These are phyloP conservation scores for Halocaridina rubra DNA, from an alignment of 2,888 invertebrate genomes.

Conservation along the genomic window DNA sequence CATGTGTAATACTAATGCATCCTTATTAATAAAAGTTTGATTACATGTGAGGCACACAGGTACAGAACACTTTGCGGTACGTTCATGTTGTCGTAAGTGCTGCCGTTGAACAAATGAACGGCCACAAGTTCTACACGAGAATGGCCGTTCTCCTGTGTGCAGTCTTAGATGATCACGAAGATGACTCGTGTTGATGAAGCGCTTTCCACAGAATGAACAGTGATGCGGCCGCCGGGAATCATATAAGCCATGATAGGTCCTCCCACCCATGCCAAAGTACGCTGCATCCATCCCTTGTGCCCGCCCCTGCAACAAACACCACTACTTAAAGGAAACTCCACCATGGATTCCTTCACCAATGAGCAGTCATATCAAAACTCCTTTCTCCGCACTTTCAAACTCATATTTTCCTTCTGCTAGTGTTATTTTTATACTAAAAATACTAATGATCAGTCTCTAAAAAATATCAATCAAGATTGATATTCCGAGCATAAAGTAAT, in stretches of 20 bases:
- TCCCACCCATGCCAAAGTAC: constrained; percentile 30
- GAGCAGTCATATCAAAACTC: no score
- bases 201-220: constrained; percentile 53
- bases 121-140: constrained; percentile 56
- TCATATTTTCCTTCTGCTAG: no score
- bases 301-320: constrained; percentile 64
- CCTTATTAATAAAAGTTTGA: constrained; percentile 41
- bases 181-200: constrained; percentile 55
- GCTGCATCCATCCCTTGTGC: constrained; percentile 49
- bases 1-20: constrained; percentile 43
- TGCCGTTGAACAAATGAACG: constrained; percentile 62
- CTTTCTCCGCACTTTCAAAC: no score
- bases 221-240: constrained; percentile 42
- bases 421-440: no score
- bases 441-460: no score
- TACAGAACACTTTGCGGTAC: constrained; percentile 36
- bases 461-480: no score
- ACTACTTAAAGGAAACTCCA: constrained; percentile 42
- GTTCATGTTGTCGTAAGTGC: constrained; percentile 57
- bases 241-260: constrained; percentile 46
- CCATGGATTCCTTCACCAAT: no score
- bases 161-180: constrained; percentile 60
- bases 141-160: constrained; percentile 63
- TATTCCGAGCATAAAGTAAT: no score
- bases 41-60: constrained; percentile 54